Percentiles rank a stretch among this genome's conserved stretches.
These are phyloP conservation scores for Scomberomorus guttatus DNA, from an alignment of 2,797 vertebrate genomes.

Conservation along the genomic window DNA sequence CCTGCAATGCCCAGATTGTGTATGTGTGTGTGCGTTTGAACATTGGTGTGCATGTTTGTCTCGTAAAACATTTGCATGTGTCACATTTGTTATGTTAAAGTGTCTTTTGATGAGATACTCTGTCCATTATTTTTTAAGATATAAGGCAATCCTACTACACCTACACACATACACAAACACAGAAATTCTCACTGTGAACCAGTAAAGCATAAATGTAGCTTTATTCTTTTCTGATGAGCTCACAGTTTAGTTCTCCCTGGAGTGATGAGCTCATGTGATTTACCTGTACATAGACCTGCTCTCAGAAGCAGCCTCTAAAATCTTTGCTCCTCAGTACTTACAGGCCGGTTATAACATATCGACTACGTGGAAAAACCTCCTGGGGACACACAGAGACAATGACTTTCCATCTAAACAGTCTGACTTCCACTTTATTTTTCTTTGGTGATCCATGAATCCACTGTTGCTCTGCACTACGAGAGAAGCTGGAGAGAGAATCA, in stretches of 20 bases:
- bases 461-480: conserved; percentile 20
- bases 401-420: conserved; percentile 46
- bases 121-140: conserved; percentile 12
- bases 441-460: conserved; percentile 49
- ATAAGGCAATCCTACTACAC: conserved; percentile 4
- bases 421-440: conserved; percentile 18
- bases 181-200: conserved; percentile 4
- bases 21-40: conserved; percentile 19
- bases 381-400: conserved; percentile 34
- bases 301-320: conserved; percentile 41
- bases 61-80: conserved; percentile 57
- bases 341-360: conserved; percentile 46
- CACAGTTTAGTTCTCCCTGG: conserved; percentile 37
- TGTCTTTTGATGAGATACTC: conserved; percentile 15
- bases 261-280: conserved; percentile 72
- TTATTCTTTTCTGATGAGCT: conserved; percentile 62
- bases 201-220: conserved; percentile 9
- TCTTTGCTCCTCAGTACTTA: conserved; percentile 23
- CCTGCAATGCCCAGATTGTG: conserved; percentile 22
- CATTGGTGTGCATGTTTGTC: conserved; percentile 17
- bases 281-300: conserved; percentile 50
- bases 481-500: conserved; percentile 14
- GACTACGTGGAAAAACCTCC: conserved; percentile 44
- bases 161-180: not conserved
- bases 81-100: conserved; percentile 40